Conservation (phyloP, 2,797 vertebrate genomes). For the Chelon labrosus region DNA sequence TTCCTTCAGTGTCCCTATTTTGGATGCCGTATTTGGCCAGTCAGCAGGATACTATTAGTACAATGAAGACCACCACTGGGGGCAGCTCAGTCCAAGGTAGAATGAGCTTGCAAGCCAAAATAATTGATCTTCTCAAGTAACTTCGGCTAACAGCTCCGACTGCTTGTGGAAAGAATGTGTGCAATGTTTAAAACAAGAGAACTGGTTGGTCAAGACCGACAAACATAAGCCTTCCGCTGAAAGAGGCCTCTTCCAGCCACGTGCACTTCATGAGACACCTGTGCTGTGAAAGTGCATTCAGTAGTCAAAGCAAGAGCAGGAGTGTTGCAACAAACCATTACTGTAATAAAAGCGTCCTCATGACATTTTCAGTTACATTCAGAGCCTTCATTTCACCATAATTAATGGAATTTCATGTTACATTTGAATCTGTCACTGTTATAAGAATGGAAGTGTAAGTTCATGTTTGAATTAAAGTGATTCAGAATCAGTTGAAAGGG, state of each 20-base stretch:
- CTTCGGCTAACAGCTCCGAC: neutral
- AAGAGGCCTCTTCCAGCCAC: slow-evolving; percentile 10
- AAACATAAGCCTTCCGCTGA: slow-evolving; percentile 8
- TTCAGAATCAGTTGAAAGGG: neutral
- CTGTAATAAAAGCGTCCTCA: neutral
- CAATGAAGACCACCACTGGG: no score
- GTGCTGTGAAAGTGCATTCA: slow-evolving; percentile 29
- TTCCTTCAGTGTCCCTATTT: neutral
- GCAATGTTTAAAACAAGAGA: slow-evolving; percentile 29
- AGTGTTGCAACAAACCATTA: slow-evolving; percentile 6
- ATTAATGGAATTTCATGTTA: neutral
- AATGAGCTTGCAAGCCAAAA: neutral
- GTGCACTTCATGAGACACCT: neutral
- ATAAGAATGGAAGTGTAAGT: neutral
- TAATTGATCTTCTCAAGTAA: neutral
- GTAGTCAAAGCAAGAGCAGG: slow-evolving; percentile 2
- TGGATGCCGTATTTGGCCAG: neutral
- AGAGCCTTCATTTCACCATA: slow-evolving; percentile 18
- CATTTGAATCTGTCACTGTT: slow-evolving; percentile 5
- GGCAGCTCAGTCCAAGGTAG: neutral
- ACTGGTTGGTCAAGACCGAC: slow-evolving; percentile 50
- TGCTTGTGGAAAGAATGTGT: slow-evolving; percentile 49
- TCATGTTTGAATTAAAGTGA: slow-evolving; percentile 3
- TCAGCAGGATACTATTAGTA: no score
- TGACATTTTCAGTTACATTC: neutral